These are phyloP conservation scores for Gallinago paraguaiae DNA, from an alignment of 2,113 vertebrate genomes.

Conservation along the genomic window DNA sequence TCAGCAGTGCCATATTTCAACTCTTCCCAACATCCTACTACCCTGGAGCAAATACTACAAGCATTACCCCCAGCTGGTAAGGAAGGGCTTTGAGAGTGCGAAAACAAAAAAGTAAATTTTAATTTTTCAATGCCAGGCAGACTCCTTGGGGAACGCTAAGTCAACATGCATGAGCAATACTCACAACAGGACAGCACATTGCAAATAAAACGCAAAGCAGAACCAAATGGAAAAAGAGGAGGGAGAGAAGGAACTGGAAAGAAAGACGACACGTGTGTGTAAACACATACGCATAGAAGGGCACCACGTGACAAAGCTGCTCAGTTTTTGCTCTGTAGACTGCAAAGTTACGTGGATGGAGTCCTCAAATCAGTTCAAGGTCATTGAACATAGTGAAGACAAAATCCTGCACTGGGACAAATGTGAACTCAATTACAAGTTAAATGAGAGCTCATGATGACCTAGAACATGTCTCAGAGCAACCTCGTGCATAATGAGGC, in stretches of 20 bases:
- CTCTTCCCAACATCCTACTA: constrained; percentile 12
- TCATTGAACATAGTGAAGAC: neutral
- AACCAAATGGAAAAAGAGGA: constrained; percentile 49
- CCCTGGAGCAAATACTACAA: neutral
- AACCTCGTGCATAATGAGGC: neutral
- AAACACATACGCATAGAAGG: neutral
- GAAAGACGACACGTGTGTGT: neutral
- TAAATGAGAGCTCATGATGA: neutral
- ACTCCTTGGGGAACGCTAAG: constrained; percentile 41
- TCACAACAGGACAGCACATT: constrained; percentile 32
- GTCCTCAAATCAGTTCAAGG: neutral
- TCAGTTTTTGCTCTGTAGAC: neutral
- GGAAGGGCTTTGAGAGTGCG: neutral
- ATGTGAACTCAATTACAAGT: neutral
- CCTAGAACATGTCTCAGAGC: neutral
- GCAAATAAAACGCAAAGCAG: constrained; percentile 47
- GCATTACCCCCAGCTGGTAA: neutral
- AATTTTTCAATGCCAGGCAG: constrained; percentile 6
- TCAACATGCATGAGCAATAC: constrained; percentile 51
- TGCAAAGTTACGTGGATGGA: neutral
- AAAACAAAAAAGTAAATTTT: constrained; percentile 5
- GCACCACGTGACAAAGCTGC: neutral
- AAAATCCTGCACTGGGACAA: neutral
- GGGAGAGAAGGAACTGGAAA: neutral
- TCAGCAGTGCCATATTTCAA: constrained; percentile 21